phyloP scores from a whole-genome alignment of 2,797 vertebrate species.

The Neoniphon sammara region DNA sequence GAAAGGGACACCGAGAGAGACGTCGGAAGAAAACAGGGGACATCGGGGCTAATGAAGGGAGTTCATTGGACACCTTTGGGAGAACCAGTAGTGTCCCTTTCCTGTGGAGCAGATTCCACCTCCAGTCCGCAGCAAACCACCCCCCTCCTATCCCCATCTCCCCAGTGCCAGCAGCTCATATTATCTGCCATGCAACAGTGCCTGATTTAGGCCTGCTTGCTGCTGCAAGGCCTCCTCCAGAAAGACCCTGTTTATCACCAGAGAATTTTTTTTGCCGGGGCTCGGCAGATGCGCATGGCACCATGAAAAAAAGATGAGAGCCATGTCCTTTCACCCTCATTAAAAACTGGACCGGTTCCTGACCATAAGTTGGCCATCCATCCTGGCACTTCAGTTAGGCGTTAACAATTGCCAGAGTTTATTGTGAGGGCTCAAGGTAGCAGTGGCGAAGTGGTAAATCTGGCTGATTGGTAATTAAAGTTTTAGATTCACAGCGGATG shows the following conservation, averaged over 20 bases:
- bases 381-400: constrained; percentile 21
- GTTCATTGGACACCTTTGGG: constrained; percentile 39
- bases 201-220: constrained; percentile 54
- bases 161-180: constrained; percentile 38
- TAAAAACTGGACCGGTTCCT: constrained; percentile 52
- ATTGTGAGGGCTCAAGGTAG: constrained; percentile 44
- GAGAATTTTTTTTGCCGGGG: constrained; percentile 14
- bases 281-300: constrained; percentile 45
- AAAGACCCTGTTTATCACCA: constrained; percentile 63
- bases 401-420: constrained; percentile 37
- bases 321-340: constrained; percentile 64
- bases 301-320: constrained; percentile 67
- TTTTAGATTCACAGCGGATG: constrained; percentile 53
- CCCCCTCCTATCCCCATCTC: background rate
- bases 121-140: constrained; percentile 25
- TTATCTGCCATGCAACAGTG: constrained; percentile 63
- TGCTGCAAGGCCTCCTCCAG: constrained; percentile 58
- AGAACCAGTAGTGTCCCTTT: constrained; percentile 26
- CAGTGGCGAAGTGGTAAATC: constrained; percentile 52
- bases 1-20: constrained; percentile 42
- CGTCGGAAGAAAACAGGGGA: constrained; percentile 49
- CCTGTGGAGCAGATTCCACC: constrained; percentile 38
- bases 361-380: constrained; percentile 36
- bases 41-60: constrained; percentile 67
- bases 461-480: constrained; percentile 63